A percentile compares a stretch with the other conserved stretches of the same genome.
phyloP scores from a whole-genome alignment of 2,113 vertebrate genomes.

The Clinocottus analis region DNA sequence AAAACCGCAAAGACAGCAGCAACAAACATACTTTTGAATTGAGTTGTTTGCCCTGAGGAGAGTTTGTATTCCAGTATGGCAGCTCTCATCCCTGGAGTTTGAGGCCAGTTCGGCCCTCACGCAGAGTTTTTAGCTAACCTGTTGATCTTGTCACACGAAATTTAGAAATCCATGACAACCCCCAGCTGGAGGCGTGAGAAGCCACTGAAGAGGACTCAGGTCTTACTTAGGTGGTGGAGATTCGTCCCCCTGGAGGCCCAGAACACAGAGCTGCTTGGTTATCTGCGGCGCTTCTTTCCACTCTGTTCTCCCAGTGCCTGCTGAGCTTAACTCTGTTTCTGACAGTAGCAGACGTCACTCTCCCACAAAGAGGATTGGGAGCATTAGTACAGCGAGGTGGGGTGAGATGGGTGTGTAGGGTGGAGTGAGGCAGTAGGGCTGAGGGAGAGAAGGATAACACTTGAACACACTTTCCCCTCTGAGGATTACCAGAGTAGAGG shows the following conservation, averaged over 20 bases:
- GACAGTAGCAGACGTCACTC: constrained; percentile 86
- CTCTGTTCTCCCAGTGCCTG: constrained; percentile 65
- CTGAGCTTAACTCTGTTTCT: constrained; percentile 85
- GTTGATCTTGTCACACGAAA: constrained; percentile 14
- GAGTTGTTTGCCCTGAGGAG: background rate
- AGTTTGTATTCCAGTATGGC: constrained; percentile 42
- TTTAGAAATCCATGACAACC: constrained; percentile 13
- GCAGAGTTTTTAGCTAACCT: constrained; percentile 37
- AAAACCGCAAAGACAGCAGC: background rate
- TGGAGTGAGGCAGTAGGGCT: constrained; percentile 61
- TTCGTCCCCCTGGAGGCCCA: constrained; percentile 32
- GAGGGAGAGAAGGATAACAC: constrained; percentile 59
- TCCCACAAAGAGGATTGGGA: constrained; percentile 88
- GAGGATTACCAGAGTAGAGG: constrained; percentile 56
- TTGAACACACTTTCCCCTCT: constrained; percentile 49
- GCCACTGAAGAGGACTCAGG: constrained; percentile 13
- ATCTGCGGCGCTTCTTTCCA: constrained; percentile 65
- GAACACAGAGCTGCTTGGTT: constrained; percentile 53
- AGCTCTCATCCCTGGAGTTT: constrained; percentile 23
- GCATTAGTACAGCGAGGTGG: constrained; percentile 81
- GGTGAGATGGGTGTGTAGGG: constrained; percentile 72
- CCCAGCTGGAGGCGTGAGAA: constrained; percentile 5
- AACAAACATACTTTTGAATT: constrained; percentile 9
- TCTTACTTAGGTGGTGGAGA: constrained; percentile 35
- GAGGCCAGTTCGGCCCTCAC: background rate